Percentiles rank a stretch among this genome's conserved stretches.
These are phyloP conservation scores for Melieria omissa DNA, from an alignment of 2,888 invertebrate genomes.

Conservation along the genomic window DNA sequence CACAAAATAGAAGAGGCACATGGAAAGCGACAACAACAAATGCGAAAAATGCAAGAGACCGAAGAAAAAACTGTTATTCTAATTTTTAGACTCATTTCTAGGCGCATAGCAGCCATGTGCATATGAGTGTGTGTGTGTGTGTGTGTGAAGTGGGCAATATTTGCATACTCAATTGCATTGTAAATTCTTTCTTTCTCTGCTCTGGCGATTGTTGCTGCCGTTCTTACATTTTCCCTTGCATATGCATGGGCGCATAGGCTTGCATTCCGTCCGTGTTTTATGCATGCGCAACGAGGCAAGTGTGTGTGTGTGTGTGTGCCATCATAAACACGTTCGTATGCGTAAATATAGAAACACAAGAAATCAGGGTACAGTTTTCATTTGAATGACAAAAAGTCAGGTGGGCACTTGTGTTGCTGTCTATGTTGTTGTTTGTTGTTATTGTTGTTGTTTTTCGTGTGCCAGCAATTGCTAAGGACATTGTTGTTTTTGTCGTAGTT, in stretches of 20 bases:
- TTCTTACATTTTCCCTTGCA: conserved; percentile 24
- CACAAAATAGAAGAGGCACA: too few species aligned
- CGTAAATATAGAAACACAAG: conserved; percentile 11
- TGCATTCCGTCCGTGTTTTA: conserved; percentile 30
- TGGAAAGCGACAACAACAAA: too few species aligned
- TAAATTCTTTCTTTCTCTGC: conserved; percentile 50
- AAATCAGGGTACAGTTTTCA: conserved; percentile 57
- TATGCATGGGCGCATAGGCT: conserved; percentile 24
- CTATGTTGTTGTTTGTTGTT: not conserved
- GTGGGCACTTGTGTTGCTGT: conserved; percentile 43
- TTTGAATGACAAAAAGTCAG: conserved; percentile 62
- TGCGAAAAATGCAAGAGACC: too few species aligned
- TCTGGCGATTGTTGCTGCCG: not conserved
- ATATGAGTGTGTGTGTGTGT: conserved; percentile 27
- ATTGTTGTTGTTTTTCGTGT: too few species aligned
- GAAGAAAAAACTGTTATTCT: too few species aligned
- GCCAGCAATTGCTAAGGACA: too few species aligned
- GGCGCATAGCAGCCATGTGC: not conserved
- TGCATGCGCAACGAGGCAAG: conserved; percentile 38
- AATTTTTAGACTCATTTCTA: too few species aligned
- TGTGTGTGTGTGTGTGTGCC: conserved; percentile 2
- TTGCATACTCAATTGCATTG: conserved; percentile 66
- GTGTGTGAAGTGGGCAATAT: conserved; percentile 61
- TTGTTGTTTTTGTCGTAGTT: too few species aligned
- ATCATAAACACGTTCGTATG: not conserved